These are phyloP conservation scores for Amphiura filiformis DNA, from an alignment of 35 echinoderm and acorn worm genomes.

Conservation along the genomic window DNA sequence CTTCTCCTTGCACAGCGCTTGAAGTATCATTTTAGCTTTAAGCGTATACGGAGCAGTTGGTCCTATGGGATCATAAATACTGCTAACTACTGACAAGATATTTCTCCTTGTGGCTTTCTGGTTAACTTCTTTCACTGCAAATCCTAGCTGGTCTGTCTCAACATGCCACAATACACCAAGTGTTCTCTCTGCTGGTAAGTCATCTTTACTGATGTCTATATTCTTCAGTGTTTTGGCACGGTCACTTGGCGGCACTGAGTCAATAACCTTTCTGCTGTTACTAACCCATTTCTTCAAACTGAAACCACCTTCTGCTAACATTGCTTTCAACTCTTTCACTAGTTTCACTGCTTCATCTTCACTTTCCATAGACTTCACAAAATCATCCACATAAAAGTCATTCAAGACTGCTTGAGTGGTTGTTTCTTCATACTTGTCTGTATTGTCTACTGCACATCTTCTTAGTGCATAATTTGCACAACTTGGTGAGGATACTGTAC, in stretches of 20 bases:
- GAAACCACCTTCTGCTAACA: slow-evolving; percentile 63
- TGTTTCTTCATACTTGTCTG: neutral
- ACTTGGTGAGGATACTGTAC: slow-evolving; percentile 50
- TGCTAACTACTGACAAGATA: slow-evolving; percentile 26
- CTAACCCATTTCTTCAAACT: slow-evolving; percentile 66
- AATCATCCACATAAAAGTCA: slow-evolving; percentile 77
- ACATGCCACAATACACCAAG: slow-evolving; percentile 69
- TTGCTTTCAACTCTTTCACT: too few relatives aligned
- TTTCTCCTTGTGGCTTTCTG: slow-evolving; percentile 26
- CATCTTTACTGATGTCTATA: slow-evolving; percentile 46
- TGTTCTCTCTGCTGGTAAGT: slow-evolving; percentile 51
- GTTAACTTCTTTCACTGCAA: slow-evolving; percentile 19
- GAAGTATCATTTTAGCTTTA: slow-evolving; percentile 50
- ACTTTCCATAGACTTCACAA: slow-evolving; percentile 38
- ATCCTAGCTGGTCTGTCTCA: slow-evolving; percentile 33
- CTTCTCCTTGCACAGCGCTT: slow-evolving; percentile 28
- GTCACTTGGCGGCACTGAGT: slow-evolving; percentile 43
- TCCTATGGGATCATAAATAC: slow-evolving; percentile 76
- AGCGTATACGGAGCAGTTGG: slow-evolving; percentile 38
- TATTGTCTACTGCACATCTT: slow-evolving; percentile 36
- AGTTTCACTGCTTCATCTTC: too few relatives aligned
- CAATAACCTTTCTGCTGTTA: slow-evolving; percentile 48
- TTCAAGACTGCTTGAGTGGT: slow-evolving; percentile 26
- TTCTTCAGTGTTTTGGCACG: slow-evolving; percentile 36
- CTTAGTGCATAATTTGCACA: slow-evolving; percentile 46